A percentile compares a stretch with the other conserved stretches of the same genome.
phyloP scores from a whole-genome alignment of 2,888 invertebrate genomes.

The Drosophila algonquin region DNA sequence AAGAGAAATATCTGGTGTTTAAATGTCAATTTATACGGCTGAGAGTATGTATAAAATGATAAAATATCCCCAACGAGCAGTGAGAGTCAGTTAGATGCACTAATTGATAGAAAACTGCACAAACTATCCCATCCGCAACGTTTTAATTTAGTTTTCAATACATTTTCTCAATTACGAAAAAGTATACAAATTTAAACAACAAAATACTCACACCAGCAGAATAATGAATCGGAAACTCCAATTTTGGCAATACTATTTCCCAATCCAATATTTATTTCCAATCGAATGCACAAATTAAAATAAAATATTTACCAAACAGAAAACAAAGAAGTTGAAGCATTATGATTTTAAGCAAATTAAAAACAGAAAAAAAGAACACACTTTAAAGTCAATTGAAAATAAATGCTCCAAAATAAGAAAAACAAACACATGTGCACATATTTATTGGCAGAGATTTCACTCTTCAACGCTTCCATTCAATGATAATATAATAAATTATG shows the following conservation, averaged over 20 bases:
- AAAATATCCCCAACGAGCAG: neutral
- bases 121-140: neutral
- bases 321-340: too few relatives aligned
- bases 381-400: slow-evolving; percentile 4
- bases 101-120: neutral
- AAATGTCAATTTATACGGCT: neutral
- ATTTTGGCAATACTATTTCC: neutral
- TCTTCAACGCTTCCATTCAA: slow-evolving; percentile 16
- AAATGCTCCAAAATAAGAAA: slow-evolving; percentile 6
- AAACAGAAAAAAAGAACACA: too few relatives aligned
- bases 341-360: too few relatives aligned
- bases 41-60: neutral
- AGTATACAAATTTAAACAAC: neutral
- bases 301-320: too few relatives aligned
- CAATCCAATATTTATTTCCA: too few relatives aligned
- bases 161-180: neutral
- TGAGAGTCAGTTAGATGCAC: neutral
- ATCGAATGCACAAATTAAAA: too few relatives aligned
- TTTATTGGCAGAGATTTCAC: slow-evolving; percentile 7
- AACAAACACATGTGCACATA: neutral
- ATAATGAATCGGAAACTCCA: too few relatives aligned
- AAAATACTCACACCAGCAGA: neutral
- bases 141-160: neutral
- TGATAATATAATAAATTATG: neutral
- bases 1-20: neutral